phyloP scores from a whole-genome alignment of 2,797 vertebrate species.

The Chlorospingus flavigularis region DNA sequence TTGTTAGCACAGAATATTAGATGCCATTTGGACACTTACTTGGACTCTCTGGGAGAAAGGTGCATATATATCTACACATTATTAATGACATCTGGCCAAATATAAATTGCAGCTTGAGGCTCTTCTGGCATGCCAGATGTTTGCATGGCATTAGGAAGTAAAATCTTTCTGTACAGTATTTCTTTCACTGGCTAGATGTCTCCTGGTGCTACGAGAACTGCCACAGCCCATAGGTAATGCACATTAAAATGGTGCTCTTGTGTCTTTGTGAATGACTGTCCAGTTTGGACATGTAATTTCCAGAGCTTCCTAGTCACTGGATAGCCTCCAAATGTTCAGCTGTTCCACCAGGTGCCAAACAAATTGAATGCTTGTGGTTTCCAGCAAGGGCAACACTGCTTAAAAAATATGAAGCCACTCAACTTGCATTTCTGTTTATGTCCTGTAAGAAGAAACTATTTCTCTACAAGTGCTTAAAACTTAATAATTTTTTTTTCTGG shows the following conservation, averaged over 20 bases:
- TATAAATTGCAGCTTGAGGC: background rate
- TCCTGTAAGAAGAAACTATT: background rate
- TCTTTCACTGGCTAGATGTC: background rate
- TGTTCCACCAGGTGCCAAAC: background rate
- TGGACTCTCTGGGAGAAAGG: background rate
- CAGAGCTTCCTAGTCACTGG: background rate
- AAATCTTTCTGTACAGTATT: background rate
- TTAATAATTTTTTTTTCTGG: background rate
- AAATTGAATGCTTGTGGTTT: background rate
- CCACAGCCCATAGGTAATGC: background rate
- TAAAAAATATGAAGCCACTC: background rate
- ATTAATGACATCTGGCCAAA: background rate
- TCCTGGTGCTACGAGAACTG: background rate
- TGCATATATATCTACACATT: background rate
- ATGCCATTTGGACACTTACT: background rate
- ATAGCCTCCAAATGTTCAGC: background rate
- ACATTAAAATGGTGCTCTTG: background rate
- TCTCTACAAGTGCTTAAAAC: background rate
- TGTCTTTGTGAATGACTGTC: background rate
- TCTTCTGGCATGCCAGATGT: background rate
- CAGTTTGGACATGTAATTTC: fast-evolving
- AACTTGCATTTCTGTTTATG: background rate
- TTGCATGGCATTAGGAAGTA: background rate
- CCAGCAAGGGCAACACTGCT: background rate
- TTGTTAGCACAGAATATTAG: background rate